These are phyloP conservation scores for Gryon sp. DNA, from an alignment of 1,140 invertebrate genomes.

Conservation along the genomic window DNA sequence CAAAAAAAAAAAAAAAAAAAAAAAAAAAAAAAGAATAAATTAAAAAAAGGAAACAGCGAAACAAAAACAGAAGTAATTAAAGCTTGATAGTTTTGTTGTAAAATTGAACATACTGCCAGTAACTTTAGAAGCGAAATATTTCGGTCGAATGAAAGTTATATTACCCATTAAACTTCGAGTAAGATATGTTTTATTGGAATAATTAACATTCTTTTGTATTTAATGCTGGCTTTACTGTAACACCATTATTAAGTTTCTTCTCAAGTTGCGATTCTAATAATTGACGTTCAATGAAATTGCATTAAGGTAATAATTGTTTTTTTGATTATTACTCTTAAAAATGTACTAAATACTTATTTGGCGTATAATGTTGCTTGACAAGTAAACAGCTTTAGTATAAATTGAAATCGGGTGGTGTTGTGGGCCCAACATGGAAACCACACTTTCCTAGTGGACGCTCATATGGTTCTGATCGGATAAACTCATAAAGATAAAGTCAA, in stretches of 20 bases:
- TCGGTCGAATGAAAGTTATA: constrained; percentile 4
- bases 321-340: no score
- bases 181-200: constrained; percentile 15
- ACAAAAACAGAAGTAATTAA: constrained; percentile 58
- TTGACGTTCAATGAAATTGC: neutral
- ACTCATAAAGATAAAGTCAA: no score
- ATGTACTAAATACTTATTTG: no score
- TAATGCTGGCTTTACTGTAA: neutral
- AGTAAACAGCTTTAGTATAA: no score
- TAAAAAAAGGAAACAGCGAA: constrained; percentile 48
- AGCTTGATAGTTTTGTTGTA: constrained; percentile 48
- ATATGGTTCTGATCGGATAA: no score
- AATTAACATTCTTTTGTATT: constrained; percentile 6
- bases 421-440: no score
- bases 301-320: no score
- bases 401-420: no score
- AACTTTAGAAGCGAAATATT: constrained; percentile 21
- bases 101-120: constrained; percentile 49
- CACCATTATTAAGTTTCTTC: constrained; percentile 1
- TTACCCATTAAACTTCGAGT: constrained; percentile 9
- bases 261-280: constrained; percentile 2
- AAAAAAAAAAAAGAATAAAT: constrained; percentile 44
- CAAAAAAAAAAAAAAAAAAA: no score
- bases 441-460: no score
- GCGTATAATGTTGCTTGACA: no score